Evolutionary conservation across 2,888 invertebrate genomes (phyloP), one percentile per base, ranked within the genome.

Genomic region (Eristalinus sepulchralis): DNA sequence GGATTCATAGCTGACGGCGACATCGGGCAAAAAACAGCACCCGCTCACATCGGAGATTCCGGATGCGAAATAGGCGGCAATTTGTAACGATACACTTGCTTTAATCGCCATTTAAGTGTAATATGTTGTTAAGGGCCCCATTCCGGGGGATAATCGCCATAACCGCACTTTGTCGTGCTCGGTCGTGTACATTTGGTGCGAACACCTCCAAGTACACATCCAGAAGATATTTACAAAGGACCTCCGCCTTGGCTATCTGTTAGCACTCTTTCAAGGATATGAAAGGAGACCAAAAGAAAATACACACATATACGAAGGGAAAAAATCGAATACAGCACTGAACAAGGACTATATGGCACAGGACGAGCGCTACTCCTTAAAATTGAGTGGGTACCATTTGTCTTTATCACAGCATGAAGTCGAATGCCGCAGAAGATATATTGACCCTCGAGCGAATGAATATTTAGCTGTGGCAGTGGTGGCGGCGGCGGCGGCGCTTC

Each of bases 391-490:
- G 88, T 83, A 89, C 80, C 89, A 89, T 89, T 89, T 89, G 89
- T 89, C 89, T 88, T 89, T 89, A 89, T 89, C 89, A 88, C 89
- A 89, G 88, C 88, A 88, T 88, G 89, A 87, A 88, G 88, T 88
- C 88, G 86, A 83, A 88, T 83, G 73, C 88, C 83, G 78, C 72
- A 77, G 20, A 88, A 88, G 88, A 88, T 88, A 88, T 88, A 88
- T 88, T 85, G 85, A 88, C 88, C 88, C 85, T 86, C 72, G 22
- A 86, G 85, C 78, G 78, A 82, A 86, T 86, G 78, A 86, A 86
- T 82, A 82, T 78, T 72, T 82, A 59, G 17, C 73, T 76, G 66
- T 70, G 64, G 64, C 24, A n/a, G 64, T 22, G 64, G 55, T 73
- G 70, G 59, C 63, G 55, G 57, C 39, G 59, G 76, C 17, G 39